A percentile compares a stretch with the other conserved stretches of the same genome.
Evolutionary conservation across 2,888 invertebrate species (phyloP).

Genomic region (Automeris io): DNA sequence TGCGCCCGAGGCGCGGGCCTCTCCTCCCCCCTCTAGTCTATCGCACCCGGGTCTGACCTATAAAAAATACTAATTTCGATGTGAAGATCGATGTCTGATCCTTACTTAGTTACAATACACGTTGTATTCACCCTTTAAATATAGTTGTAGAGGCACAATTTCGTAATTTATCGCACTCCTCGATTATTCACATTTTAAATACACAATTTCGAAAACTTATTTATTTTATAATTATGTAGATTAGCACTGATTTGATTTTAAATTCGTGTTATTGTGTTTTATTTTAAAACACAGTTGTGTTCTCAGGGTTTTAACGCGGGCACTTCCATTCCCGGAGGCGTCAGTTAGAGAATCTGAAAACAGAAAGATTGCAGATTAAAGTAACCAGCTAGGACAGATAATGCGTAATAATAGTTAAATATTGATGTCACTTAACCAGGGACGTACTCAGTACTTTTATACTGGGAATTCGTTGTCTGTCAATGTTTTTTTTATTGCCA

Average conservation of each 20-base stretch:
- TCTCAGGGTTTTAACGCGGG: not conserved
- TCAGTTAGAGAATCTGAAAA: slow-evolving; percentile 20
- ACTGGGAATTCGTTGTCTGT: not conserved
- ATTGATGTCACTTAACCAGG: slow-evolving; percentile 30
- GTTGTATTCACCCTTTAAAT: too few relatives aligned
- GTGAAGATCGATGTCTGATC: too few relatives aligned
- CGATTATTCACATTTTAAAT: too few relatives aligned
- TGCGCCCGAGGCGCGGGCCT: too few relatives aligned
- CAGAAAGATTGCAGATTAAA: slow-evolving; percentile 17
- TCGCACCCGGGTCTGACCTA: too few relatives aligned
- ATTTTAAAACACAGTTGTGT: slow-evolving; percentile 4
- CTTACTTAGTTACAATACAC: too few relatives aligned
- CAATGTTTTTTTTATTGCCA: too few relatives aligned
- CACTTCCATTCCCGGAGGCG: too few relatives aligned
- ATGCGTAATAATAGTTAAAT: slow-evolving; percentile 26
- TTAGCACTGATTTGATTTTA: not conserved
- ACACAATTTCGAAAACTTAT: not conserved
- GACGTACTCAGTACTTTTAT: slow-evolving; percentile 4
- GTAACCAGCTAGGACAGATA: slow-evolving; percentile 13
- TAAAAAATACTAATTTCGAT: too few relatives aligned
- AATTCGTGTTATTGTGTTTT: not conserved
- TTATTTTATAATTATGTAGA: too few relatives aligned
- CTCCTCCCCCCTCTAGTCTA: too few relatives aligned
- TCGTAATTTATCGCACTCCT: not conserved
- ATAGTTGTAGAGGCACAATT: too few relatives aligned